These are phyloP conservation scores for Agriopis aurantiaria DNA, from an alignment of 2,888 invertebrate genomes.

Conservation along the genomic window DNA sequence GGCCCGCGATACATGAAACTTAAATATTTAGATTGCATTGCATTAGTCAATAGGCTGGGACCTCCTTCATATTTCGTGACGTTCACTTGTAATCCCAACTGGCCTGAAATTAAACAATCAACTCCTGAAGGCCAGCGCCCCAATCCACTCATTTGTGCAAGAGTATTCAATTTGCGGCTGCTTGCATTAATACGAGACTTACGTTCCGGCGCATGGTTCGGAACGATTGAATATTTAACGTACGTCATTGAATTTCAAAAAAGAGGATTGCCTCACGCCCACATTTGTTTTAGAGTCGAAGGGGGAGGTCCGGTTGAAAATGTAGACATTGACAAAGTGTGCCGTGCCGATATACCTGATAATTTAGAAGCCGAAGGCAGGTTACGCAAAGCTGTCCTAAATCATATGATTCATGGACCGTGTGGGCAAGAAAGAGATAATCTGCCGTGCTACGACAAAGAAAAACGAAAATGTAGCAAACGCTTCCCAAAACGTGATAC, in stretches of 20 bases:
- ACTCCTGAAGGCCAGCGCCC: neutral
- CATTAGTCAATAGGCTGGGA: slow-evolving; percentile 16
- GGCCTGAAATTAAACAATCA: slow-evolving; percentile 16
- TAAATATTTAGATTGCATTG: neutral
- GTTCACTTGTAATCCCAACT: slow-evolving; percentile 13
- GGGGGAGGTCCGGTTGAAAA: no score
- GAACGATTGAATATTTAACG: slow-evolving; percentile 5
- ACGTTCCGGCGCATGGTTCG: slow-evolving; percentile 16
- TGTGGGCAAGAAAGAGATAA: slow-evolving; percentile 13
- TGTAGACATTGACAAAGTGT: no score
- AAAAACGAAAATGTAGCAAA: slow-evolving; percentile 14
- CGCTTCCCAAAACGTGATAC: slow-evolving; percentile 15
- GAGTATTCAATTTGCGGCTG: neutral
- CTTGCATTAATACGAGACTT: slow-evolving; percentile 6
- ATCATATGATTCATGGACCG: slow-evolving; percentile 12
- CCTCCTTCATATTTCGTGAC: slow-evolving; percentile 15
- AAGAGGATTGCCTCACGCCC: no score
- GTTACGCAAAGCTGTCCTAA: neutral
- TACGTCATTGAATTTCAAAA: slow-evolving; percentile 23
- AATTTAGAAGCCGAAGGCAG: neutral
- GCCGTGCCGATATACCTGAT: slow-evolving; percentile 7
- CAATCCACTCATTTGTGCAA: neutral
- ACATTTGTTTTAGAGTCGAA: no score
- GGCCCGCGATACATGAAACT: slow-evolving; percentile 8
- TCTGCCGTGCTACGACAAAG: slow-evolving; percentile 15